Percentiles rank a stretch among this genome's conserved stretches.
These are phyloP conservation scores for Eurois occulta DNA, from an alignment of 2,888 invertebrate genomes.

Conservation along the genomic window DNA sequence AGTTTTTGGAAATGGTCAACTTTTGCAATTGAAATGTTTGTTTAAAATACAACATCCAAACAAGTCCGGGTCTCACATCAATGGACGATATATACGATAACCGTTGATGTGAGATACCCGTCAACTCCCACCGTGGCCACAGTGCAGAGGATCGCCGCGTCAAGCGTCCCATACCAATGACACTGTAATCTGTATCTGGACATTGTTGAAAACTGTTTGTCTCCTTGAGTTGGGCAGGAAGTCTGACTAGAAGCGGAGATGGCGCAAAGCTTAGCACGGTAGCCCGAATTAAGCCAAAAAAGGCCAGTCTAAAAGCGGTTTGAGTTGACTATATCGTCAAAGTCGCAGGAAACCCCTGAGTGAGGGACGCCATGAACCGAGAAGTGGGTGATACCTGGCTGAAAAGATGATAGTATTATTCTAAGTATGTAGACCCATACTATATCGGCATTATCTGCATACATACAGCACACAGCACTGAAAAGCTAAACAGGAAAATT, in stretches of 20 bases:
- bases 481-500: too few relatives aligned
- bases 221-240: background rate
- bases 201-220: background rate
- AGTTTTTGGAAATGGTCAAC: too few relatives aligned
- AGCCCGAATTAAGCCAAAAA: background rate
- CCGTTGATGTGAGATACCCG: background rate
- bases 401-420: background rate
- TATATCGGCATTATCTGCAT: background rate
- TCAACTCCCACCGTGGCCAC: background rate
- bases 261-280: background rate
- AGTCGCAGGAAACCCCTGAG: background rate
- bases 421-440: background rate
- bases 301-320: background rate
- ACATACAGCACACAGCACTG: too few relatives aligned
- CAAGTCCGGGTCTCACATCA: background rate
- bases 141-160: background rate
- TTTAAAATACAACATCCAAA: background rate
- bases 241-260: background rate
- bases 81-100: background rate
- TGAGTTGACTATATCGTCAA: background rate
- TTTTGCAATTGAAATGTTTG: background rate
- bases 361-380: background rate
- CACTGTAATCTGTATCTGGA: background rate
- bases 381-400: background rate
- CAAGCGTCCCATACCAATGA: conserved; percentile 8